phyloP scores from a whole-genome alignment of 2,797 vertebrate genomes.

The Potorous gilbertii region DNA sequence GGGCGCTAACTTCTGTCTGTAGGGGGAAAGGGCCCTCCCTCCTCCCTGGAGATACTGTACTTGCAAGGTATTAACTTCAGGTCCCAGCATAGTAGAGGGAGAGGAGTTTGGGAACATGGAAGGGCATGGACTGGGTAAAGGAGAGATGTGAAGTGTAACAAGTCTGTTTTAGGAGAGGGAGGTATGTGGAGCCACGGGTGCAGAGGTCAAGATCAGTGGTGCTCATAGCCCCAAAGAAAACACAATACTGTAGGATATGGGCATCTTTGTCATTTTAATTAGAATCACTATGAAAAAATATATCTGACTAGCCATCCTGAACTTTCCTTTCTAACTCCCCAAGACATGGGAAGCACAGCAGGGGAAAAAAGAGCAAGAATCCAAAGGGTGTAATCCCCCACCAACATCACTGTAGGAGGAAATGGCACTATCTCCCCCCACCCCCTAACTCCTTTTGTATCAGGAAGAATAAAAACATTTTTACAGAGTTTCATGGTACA shows the following conservation, averaged over 20 bases:
- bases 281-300: slow-evolving; percentile 66
- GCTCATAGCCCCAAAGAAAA: slow-evolving; percentile 54
- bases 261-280: slow-evolving; percentile 73
- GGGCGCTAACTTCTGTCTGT: not conserved
- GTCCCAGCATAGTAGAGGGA: slow-evolving; percentile 10
- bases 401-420: slow-evolving; percentile 52
- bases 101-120: not conserved
- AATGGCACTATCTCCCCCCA: slow-evolving; percentile 41
- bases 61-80: not conserved
- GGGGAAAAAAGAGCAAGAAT: slow-evolving; percentile 31
- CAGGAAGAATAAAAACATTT: slow-evolving; percentile 67
- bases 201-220: not conserved
- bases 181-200: not conserved
- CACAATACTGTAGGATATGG: slow-evolving; percentile 50
- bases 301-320: slow-evolving; percentile 47
- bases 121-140: not conserved
- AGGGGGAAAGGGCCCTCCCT: slow-evolving; percentile 2
- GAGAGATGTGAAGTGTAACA: slow-evolving; percentile 26
- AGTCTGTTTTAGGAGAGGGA: not conserved
- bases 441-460: slow-evolving; percentile 50
- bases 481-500: slow-evolving; percentile 39
- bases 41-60: not conserved
- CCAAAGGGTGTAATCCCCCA: slow-evolving; percentile 39
- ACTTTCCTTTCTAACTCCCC: slow-evolving; percentile 47
- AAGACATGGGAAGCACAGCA: not conserved